Conservation (phyloP, 1,140 invertebrate species). For the Drosophila nebulosa region DNA sequence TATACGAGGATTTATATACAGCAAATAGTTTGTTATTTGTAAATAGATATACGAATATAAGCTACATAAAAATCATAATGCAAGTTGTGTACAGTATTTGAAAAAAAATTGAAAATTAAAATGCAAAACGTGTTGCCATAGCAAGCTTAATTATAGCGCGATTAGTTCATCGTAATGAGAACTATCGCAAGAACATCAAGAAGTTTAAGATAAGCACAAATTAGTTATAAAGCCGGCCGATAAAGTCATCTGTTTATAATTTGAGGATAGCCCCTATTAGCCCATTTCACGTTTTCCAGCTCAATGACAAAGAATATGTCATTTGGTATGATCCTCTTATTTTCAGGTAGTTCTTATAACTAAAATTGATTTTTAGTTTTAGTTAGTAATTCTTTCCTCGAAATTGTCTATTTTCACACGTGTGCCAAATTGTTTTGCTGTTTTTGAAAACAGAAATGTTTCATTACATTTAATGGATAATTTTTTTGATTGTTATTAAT, state of each 20-base stretch:
- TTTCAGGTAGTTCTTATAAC: too few relatives aligned
- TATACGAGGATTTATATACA: slow-evolving; percentile 44
- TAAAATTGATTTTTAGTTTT: too few relatives aligned
- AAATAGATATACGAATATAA: slow-evolving; percentile 47
- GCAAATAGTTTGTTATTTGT: slow-evolving; percentile 40
- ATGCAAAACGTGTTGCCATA: slow-evolving; percentile 43
- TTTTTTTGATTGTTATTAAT: not conserved
- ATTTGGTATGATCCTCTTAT: too few relatives aligned
- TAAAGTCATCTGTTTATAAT: not conserved
- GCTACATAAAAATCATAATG: slow-evolving; percentile 66
- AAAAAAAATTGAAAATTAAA: slow-evolving; percentile 43
- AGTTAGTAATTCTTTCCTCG: too few relatives aligned
- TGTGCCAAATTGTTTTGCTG: too few relatives aligned
- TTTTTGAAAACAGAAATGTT: too few relatives aligned
- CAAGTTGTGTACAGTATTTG: slow-evolving; percentile 30
- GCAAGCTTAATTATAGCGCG: slow-evolving; percentile 42
- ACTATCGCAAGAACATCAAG: not conserved
- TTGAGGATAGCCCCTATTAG: not conserved
- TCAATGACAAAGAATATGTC: too few relatives aligned
- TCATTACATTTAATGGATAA: too few relatives aligned
- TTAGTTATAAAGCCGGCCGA: not conserved
- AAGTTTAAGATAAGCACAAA: not conserved
- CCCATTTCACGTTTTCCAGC: not conserved
- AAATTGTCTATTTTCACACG: too few relatives aligned
- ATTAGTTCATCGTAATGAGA: not conserved